Conservation (phyloP, 2,113 vertebrate species). For the Corvus cornix region DNA sequence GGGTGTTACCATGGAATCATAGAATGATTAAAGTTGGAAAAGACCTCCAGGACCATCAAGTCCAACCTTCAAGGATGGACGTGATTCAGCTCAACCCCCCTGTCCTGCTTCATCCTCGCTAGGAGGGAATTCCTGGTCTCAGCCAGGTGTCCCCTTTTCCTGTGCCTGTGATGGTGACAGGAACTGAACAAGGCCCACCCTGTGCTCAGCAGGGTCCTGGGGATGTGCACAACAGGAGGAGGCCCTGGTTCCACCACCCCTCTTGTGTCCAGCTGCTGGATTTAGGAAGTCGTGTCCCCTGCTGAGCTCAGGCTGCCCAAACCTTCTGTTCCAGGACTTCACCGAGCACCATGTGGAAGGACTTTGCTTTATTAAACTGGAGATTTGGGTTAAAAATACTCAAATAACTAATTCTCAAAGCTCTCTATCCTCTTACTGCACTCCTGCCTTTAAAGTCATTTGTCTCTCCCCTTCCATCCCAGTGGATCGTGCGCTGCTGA, state of each 20-base stretch:
- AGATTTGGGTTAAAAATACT: conserved; percentile 53
- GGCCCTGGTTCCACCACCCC: not conserved
- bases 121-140: not conserved
- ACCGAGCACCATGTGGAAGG: not conserved
- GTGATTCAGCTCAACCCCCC: not conserved
- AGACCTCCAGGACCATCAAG: not conserved
- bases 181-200: accelerated
- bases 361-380: conserved; percentile 58
- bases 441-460: conserved; percentile 28
- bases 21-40: not conserved
- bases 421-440: conserved; percentile 54
- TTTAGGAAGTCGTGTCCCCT: not conserved
- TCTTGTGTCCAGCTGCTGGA: not conserved
- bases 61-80: not conserved
- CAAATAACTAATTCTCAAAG: conserved; percentile 63
- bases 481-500: accelerated
- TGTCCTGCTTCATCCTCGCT: not conserved
- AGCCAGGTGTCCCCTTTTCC: not conserved
- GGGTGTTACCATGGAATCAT: too few species aligned
- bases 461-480: not conserved
- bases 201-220: not conserved
- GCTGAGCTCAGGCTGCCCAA: not conserved
- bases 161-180: not conserved
- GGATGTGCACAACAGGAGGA: not conserved
- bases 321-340: not conserved